These are phyloP conservation scores for Dallia pectoralis DNA, from an alignment of 2,797 vertebrate genomes.

Conservation along the genomic window DNA sequence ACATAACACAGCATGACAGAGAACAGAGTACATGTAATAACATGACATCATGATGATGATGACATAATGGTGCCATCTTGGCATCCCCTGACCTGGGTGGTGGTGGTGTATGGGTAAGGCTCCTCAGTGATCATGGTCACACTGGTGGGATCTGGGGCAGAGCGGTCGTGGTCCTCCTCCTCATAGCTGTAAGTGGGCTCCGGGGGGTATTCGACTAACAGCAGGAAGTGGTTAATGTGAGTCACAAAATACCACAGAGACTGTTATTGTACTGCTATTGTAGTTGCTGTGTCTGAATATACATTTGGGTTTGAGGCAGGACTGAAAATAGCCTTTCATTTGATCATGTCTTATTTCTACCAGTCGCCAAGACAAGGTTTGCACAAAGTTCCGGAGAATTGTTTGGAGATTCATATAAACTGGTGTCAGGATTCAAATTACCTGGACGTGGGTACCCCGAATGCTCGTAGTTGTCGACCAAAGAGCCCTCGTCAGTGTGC, in stretches of 20 bases:
- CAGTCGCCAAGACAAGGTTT: neutral
- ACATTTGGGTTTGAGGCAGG: neutral
- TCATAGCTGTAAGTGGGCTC: conserved; percentile 59
- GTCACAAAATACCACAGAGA: neutral
- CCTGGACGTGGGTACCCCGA: conserved; percentile 60
- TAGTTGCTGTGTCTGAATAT: neutral
- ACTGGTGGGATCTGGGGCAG: conserved; percentile 50
- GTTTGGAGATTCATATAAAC: neutral
- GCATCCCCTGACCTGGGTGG: conserved; percentile 51
- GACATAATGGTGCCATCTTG: neutral
- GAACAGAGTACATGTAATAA: too few species aligned
- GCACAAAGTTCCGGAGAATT: neutral
- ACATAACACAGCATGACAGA: too few species aligned
- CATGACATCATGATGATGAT: too few species aligned
- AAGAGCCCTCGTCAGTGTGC: conserved; percentile 63
- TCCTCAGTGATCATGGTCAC: conserved; percentile 79
- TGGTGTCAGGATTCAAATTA: conserved; percentile 32
- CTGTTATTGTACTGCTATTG: neutral
- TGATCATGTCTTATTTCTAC: too few species aligned
- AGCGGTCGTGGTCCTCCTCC: conserved; percentile 61
- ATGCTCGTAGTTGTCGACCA: conserved; percentile 54
- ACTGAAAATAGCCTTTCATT: neutral
- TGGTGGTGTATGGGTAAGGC: conserved; percentile 61
- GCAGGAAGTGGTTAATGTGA: neutral
- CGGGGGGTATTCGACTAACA: conserved; percentile 50